Conservation (phyloP, 2,797 vertebrate genomes). For the Peromyscus aztecus region DNA sequence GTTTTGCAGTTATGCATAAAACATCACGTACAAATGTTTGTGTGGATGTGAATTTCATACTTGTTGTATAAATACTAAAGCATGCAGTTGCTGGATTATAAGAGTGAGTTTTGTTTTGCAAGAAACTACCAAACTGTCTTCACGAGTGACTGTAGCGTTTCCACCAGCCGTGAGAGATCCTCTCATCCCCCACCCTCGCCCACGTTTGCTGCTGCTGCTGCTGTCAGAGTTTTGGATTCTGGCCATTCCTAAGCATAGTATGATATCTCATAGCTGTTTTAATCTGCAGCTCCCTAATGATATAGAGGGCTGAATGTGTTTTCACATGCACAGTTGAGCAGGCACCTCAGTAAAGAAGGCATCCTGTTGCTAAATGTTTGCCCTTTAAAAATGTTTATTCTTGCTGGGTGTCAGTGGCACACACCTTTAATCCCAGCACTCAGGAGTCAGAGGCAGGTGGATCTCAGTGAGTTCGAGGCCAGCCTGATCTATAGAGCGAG, state of each 20-base stretch:
- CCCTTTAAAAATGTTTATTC: not conserved
- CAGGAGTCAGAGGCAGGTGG: no score
- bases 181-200: not conserved
- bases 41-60: not conserved
- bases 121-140: not conserved
- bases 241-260: not conserved
- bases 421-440: no score
- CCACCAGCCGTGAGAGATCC: not conserved
- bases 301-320: not conserved
- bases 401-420: no score
- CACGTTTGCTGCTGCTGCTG: not conserved
- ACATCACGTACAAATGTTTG: not conserved
- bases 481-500: no score
- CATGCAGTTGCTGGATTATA: not conserved
- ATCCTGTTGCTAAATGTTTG: not conserved
- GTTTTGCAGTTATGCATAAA: not conserved
- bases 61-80: not conserved
- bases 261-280: not conserved
- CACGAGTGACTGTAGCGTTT: not conserved
- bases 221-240: not conserved
- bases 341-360: not conserved
- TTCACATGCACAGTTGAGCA: not conserved
- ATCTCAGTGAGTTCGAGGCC: no score
- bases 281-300: not conserved
- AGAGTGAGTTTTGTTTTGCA: constrained; percentile 1